Percentiles rank a stretch among this genome's conserved stretches.
Evolutionary conservation across 2,888 invertebrate genomes (phyloP).

Genomic region (Tetropium fuscum): DNA sequence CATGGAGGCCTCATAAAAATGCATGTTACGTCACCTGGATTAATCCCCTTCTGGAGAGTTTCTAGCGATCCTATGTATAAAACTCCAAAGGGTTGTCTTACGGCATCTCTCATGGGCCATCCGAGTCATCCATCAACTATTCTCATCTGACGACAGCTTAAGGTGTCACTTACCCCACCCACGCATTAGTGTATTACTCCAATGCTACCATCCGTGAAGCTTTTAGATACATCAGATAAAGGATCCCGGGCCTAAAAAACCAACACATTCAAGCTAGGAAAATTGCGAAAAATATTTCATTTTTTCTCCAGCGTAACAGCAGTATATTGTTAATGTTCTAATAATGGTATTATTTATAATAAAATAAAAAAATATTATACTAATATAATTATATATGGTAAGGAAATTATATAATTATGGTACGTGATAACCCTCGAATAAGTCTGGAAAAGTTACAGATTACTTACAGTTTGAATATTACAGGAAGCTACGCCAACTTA

Average conservation of each 20-base stretch:
- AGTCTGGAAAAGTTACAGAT: too few relatives aligned
- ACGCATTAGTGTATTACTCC: conserved; percentile 62
- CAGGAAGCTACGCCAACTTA: too few relatives aligned
- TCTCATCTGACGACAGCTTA: conserved; percentile 57
- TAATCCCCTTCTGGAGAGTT: conserved; percentile 1
- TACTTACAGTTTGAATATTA: too few relatives aligned
- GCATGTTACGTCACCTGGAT: too few relatives aligned
- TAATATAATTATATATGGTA: too few relatives aligned
- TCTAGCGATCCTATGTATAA: conserved; percentile 2
- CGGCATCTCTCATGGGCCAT: conserved; percentile 7
- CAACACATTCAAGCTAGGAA: conserved; percentile 4
- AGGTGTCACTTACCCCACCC: conserved; percentile 61
- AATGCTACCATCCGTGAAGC: conserved; percentile 54
- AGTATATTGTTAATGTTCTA: too few relatives aligned
- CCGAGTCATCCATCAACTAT: conserved; percentile 61
- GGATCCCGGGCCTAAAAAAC: conserved; percentile 28
- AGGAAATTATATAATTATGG: too few relatives aligned
- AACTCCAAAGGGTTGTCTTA: conserved; percentile 21
- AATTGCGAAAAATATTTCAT: conserved; percentile 20
- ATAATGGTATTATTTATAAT: too few relatives aligned
- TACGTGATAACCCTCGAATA: too few relatives aligned
- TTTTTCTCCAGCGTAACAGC: too few relatives aligned
- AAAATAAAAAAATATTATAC: too few relatives aligned
- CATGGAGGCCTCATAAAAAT: too few relatives aligned
- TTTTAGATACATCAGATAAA: conserved; percentile 48